Evolutionary conservation across 2,888 invertebrate genomes (phyloP), one percentile per base, ranked within the genome.

Genomic region (Cheilosia scutellata): DNA sequence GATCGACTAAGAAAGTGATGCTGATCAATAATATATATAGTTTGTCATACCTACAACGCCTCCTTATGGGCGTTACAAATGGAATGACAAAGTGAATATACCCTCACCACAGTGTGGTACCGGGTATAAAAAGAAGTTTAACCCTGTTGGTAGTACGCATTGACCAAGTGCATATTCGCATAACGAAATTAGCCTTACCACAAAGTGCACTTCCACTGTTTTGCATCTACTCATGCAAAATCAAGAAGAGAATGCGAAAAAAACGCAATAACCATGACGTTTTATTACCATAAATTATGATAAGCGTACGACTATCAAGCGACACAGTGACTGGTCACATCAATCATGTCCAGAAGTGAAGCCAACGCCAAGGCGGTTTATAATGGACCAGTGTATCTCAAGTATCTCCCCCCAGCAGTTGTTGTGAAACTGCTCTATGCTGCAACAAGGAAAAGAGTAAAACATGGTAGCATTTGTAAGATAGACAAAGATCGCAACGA

Each of bases 241-340:
- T 44, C 31, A 51, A 51, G 33, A 60, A 33, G 40, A 63, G 57
- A 51, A 42, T 66, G 51, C 31, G 33, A 57, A 55, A 70, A 49
- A 40, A 79, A 79, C 51, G 57, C 72, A 58, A 40, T 42, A 62
- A 49, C 47, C 84, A 70, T 84, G 79, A 80, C 80, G 75, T 60
- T 51, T 84, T 80, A 84, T 84, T 71, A 80, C 60, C 60, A 80
- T 80, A 84, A 84, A 84, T 84, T 80, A 80, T 84, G 84, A 84
- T 80, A 80, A 84, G 83, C 74, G 25, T n/a, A 72, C 60, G 51
- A 71, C 77, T 62, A 78, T 72, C 57, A 47, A 71, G 66, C 77
- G 82, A 72, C 77, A 71, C 29, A 71, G 37, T 58, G 74, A 58
- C 62, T 79, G 84, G 75, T 60, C 80, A 84, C 84, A 80, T 75